phyloP scores from a whole-genome alignment of 2,797 vertebrate genomes.

The Micromesistius poutassou region DNA sequence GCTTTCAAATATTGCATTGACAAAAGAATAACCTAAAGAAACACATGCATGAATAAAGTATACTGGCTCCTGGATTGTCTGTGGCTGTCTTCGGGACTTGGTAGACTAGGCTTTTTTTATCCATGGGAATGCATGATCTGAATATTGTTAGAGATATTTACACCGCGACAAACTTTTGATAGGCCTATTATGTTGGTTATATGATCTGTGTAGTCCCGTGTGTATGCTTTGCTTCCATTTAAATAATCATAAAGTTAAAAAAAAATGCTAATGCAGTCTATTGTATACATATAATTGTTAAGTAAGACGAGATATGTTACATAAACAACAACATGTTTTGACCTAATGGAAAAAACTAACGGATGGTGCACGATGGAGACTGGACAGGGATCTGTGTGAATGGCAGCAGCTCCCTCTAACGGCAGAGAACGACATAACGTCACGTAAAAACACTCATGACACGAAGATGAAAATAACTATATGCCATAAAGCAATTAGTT shows the following conservation, averaged over 20 bases:
- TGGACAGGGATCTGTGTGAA: slow-evolving; percentile 16
- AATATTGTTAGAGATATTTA: not conserved
- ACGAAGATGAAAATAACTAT: not conserved
- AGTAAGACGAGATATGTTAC: not conserved
- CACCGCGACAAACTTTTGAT: not conserved
- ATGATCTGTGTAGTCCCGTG: not conserved
- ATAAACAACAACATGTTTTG: not conserved
- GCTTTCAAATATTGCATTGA: not conserved
- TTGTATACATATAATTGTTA: not conserved
- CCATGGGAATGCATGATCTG: not conserved
- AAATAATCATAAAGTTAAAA: not conserved
- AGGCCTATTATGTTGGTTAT: not conserved
- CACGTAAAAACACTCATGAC: not conserved
- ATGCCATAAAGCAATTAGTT: not conserved
- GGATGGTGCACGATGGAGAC: not conserved
- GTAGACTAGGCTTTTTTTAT: not conserved
- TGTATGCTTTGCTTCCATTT: not conserved
- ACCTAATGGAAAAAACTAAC: not conserved
- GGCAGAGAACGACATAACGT: slow-evolving; percentile 10
- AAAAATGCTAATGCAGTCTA: not conserved
- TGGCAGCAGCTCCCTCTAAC: slow-evolving; percentile 44
- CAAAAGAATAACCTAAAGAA: not conserved
- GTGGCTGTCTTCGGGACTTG: not conserved
- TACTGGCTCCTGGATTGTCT: not conserved
- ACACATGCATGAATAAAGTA: not conserved